These are phyloP conservation scores for Solea senegalensis DNA, from an alignment of 2,113 vertebrate species.

Conservation along the genomic window DNA sequence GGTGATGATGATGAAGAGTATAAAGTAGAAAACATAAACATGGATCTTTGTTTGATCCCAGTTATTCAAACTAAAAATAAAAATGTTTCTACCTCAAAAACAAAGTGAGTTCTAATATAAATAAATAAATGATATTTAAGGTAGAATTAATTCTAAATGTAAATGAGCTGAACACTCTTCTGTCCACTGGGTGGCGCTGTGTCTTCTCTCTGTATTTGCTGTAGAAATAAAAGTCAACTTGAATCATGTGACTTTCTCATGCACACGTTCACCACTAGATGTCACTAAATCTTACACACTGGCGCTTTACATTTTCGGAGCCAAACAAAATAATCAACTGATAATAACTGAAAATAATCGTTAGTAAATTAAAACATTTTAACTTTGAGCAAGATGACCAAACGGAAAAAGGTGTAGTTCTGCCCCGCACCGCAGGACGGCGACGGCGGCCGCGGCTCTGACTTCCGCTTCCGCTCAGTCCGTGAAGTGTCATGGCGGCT, in stretches of 20 bases:
- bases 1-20: constrained; percentile 3
- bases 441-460: background rate
- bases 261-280: too few relatives aligned
- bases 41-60: constrained; percentile 35
- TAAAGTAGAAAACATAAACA: constrained; percentile 11
- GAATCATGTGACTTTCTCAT: background rate
- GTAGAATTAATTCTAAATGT: constrained; percentile 15
- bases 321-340: too few relatives aligned
- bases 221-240: constrained; percentile 13
- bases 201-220: constrained; percentile 7
- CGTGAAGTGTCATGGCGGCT: constrained; percentile 48
- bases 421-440: background rate
- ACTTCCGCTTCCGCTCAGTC: background rate
- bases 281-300: too few relatives aligned
- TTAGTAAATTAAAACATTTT: too few relatives aligned
- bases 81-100: constrained; percentile 59
- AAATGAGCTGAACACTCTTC: background rate
- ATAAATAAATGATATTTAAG: background rate
- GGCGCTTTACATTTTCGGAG: too few relatives aligned
- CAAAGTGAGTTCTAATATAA: background rate
- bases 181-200: constrained; percentile 17
- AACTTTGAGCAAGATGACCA: too few relatives aligned
- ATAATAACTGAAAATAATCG: too few relatives aligned
- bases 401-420: background rate
- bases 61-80: constrained; percentile 15